Conservation (phyloP, 2,797 vertebrate genomes). For the Champsocephalus esox region DNA sequence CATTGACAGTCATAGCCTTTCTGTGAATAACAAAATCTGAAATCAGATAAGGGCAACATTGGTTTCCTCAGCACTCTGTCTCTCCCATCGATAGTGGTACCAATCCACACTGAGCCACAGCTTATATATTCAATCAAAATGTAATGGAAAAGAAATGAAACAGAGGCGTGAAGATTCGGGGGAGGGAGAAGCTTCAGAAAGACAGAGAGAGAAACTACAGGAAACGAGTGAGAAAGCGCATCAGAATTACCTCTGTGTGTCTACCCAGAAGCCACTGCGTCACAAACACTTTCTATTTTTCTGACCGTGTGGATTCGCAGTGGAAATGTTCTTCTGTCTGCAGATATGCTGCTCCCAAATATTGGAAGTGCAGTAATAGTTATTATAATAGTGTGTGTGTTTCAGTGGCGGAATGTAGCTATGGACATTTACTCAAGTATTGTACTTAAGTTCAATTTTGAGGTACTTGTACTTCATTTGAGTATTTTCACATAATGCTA, state of each 20-base stretch:
- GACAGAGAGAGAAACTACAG: conserved; percentile 3
- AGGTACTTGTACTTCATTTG: too few species aligned
- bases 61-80: conserved; percentile 33
- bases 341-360: conserved; percentile 37
- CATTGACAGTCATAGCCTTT: conserved; percentile 29
- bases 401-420: not conserved
- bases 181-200: too few species aligned
- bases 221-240: conserved; percentile 31
- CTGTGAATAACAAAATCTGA: conserved; percentile 48
- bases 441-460: too few species aligned
- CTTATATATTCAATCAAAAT: conserved; percentile 56
- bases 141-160: conserved; percentile 57
- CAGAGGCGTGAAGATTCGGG: conserved; percentile 24
- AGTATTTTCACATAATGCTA: too few species aligned
- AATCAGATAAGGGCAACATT: conserved; percentile 56
- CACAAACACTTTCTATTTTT: conserved; percentile 59
- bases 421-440: too few species aligned
- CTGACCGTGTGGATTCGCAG: conserved; percentile 61
- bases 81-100: conserved; percentile 14
- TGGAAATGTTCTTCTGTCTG: conserved; percentile 60
- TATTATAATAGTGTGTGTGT: conserved; percentile 21
- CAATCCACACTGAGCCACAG: conserved; percentile 36
- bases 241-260: conserved; percentile 48
- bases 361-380: conserved; percentile 30
- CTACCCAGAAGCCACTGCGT: conserved; percentile 62